Base-by-base conservation (phyloP, 2,113 vertebrate genomes). In the Eurypyga helias region DNA sequence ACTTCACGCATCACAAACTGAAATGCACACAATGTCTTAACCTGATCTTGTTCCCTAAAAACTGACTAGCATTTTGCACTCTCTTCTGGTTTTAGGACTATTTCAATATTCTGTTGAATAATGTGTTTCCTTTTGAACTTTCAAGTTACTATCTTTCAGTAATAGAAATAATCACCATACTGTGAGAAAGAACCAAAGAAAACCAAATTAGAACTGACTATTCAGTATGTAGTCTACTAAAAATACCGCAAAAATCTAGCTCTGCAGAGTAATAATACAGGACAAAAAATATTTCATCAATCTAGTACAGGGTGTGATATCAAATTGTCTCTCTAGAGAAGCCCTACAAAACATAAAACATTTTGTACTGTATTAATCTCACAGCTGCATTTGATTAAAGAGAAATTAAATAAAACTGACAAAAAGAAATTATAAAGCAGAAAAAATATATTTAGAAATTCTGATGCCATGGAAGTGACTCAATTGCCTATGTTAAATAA, bases 201-300 rank as follows among this genome's bases (percentile, higher is more conserved):
- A 92, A 52, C 17, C 26, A 72, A 90, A 90, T 92, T 72, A 82
- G 58, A 96, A 81, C 20, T 69, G 54, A 90, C 69, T 82, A 19
- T 76, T 90, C 49, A 58, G 81, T 91, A 67, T 75, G 48, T 69
- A 54, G 17, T 52, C 34, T 82, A 55, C 85, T 93, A 91, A 93
- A 97, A 95, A 85, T 83, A 95, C 31, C 54, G 69, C 16, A 9
- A 70, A 89, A 94, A 76, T 90, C 57, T 93, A 90, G 38, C 62
- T 83, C 66, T 87, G 52, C 26, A 79, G 51, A 86, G 55, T 79
- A 88, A 58, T 81, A 70, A 64, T 18, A 16, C 7, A 61, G 10
- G n/a, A 87, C 14, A 66, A 61, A 96, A 83, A 82, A 46, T 89
- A 84, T 48, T 80, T 83, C 33, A 36, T 85, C 87, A 89, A 54